Evolutionary conservation across 2,888 invertebrate species (phyloP).

Genomic region (Thymelicus sylvestris): DNA sequence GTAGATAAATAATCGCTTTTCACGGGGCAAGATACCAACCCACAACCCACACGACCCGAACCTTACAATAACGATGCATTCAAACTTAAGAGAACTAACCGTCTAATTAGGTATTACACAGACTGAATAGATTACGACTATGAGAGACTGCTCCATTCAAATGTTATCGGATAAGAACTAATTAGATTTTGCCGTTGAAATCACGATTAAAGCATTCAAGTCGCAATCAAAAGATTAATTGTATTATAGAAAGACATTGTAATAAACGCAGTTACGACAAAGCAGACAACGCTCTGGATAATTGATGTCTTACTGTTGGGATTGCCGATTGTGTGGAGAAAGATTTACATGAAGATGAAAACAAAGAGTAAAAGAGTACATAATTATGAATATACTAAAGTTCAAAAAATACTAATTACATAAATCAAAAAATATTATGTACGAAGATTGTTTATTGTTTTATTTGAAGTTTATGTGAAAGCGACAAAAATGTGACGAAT

Average conservation of each 20-base stretch:
- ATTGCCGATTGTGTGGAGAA: constrained; percentile 13
- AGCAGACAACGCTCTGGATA: constrained; percentile 7
- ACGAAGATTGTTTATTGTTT: too few species aligned
- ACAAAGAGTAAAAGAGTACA: too few species aligned
- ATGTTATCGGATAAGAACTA: constrained; percentile 69
- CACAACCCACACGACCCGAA: constrained; percentile 55
- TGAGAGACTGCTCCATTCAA: constrained; percentile 71
- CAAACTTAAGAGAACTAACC: constrained; percentile 58
- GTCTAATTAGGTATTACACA: constrained; percentile 70
- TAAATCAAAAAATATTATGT: too few species aligned
- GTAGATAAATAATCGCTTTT: constrained; percentile 37
- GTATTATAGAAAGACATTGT: constrained; percentile 35
- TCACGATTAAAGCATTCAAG: constrained; percentile 36
- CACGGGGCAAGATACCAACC: constrained; percentile 47
- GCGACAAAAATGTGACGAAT: too few species aligned
- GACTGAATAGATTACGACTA: constrained; percentile 59
- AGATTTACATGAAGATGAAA: neutral
- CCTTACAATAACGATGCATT: constrained; percentile 69
- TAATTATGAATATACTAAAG: too few species aligned
- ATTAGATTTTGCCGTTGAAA: constrained; percentile 56
- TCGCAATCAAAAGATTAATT: constrained; percentile 36
- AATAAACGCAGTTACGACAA: constrained; percentile 33
- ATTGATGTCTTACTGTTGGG: constrained; percentile 1
- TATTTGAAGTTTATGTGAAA: too few species aligned
- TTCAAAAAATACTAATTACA: too few species aligned